These are phyloP conservation scores for Amblyjoppa proteus DNA, from an alignment of 2,888 invertebrate genomes.

Conservation along the genomic window DNA sequence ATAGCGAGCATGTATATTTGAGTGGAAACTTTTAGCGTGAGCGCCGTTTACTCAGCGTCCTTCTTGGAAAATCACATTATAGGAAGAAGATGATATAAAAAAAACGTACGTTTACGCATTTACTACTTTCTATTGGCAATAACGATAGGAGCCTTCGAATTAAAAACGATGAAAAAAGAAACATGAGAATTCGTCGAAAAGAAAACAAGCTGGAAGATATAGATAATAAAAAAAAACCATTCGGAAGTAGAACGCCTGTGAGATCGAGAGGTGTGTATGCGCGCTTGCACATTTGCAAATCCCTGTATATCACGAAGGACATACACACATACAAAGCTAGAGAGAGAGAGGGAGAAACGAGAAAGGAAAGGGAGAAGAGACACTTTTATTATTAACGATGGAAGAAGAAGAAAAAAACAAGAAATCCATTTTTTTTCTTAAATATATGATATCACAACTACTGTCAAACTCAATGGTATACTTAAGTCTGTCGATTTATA, in stretches of 20 bases:
- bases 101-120: conserved; percentile 59
- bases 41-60: conserved; percentile 41
- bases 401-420: conserved; percentile 55
- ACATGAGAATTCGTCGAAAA: conserved; percentile 4
- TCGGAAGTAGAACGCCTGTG: conserved; percentile 33
- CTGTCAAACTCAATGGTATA: conserved; percentile 77
- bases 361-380: conserved; percentile 48
- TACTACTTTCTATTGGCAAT: conserved; percentile 63
- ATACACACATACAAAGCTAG: conserved; percentile 10
- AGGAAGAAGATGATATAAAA: conserved; percentile 25
- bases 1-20: conserved; percentile 67
- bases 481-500: conserved; percentile 80
- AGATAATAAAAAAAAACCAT: conserved; percentile 18
- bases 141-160: conserved; percentile 46
- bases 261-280: conserved; percentile 42
- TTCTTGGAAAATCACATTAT: conserved; percentile 42
- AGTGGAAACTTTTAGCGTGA: conserved; percentile 44
- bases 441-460: conserved; percentile 72
- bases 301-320: conserved; percentile 64
- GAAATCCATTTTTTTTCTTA: conserved; percentile 68
- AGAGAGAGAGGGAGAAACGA: conserved; percentile 27
- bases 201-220: conserved; percentile 12
- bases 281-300: conserved; percentile 66
- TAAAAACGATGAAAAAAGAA: conserved; percentile 37
- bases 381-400: conserved; percentile 72